These are phyloP conservation scores for Tiaroga cobitis DNA, from an alignment of 2,797 vertebrate genomes.

Conservation along the genomic window DNA sequence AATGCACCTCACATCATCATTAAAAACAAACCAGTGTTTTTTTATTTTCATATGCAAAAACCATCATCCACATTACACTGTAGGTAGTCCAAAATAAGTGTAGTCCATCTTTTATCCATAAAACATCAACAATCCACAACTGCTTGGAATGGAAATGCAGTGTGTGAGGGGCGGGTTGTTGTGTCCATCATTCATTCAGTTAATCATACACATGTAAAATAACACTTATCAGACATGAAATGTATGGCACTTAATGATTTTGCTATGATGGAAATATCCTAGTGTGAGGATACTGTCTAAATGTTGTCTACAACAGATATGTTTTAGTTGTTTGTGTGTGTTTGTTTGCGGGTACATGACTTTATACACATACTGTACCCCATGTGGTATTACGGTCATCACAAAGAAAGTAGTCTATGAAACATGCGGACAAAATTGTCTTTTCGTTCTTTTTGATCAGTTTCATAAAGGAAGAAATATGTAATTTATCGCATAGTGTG, in stretches of 20 bases:
- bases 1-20: slow-evolving; percentile 5
- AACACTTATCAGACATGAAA: slow-evolving; percentile 23
- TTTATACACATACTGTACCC: slow-evolving; percentile 4
- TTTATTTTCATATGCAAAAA: slow-evolving; percentile 62
- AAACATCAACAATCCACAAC: slow-evolving; percentile 30
- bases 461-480: slow-evolving; percentile 25
- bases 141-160: slow-evolving; percentile 17
- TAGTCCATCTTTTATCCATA: slow-evolving; percentile 21
- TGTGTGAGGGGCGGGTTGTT: neutral
- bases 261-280: slow-evolving; percentile 1
- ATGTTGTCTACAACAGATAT: slow-evolving; percentile 5
- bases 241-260: slow-evolving; percentile 50
- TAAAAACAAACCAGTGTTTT: slow-evolving; percentile 58
- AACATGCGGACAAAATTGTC: slow-evolving; percentile 13
- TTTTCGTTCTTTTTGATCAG: neutral
- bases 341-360: slow-evolving; percentile 2
- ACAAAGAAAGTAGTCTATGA: slow-evolving; percentile 11
- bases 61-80: slow-evolving; percentile 37
- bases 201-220: slow-evolving; percentile 20
- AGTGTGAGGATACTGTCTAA: neutral
- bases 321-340: slow-evolving; percentile 2
- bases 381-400: slow-evolving; percentile 8
- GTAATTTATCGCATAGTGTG: slow-evolving; percentile 22
- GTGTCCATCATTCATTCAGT: slow-evolving; percentile 22
- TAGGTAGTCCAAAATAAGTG: slow-evolving; percentile 18